Percentiles rank a stretch among this genome's conserved stretches.
Conservation (phyloP, 2,113 vertebrate species). For the Callithrix jacchus region DNA sequence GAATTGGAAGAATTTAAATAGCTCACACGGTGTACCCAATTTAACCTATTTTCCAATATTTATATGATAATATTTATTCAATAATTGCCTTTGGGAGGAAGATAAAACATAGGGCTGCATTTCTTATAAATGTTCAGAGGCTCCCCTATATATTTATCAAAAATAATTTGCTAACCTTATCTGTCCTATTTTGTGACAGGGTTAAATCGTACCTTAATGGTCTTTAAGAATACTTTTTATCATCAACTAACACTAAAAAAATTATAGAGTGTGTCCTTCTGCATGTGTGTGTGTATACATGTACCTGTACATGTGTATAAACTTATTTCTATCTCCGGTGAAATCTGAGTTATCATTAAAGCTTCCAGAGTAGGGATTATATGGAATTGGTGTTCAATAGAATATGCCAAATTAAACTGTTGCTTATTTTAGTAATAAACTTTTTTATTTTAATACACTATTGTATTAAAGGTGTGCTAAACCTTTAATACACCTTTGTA, state of each 20-base stretch:
- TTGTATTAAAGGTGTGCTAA: too few species aligned
- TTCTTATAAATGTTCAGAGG: not conserved
- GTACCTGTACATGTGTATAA: fast-evolving
- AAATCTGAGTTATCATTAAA: not conserved
- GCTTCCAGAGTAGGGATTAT: not conserved
- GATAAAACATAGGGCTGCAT: not conserved
- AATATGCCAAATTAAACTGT: not conserved
- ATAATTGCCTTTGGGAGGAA: not conserved
- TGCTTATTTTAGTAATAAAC: too few species aligned
- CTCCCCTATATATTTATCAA: not conserved
- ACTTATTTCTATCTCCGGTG: not conserved
- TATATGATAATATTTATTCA: not conserved
- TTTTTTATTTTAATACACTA: too few species aligned
- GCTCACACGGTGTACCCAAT: not conserved
- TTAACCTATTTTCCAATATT: not conserved
- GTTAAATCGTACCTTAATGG: not conserved
- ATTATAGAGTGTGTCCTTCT: not conserved
- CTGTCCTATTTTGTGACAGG: not conserved
- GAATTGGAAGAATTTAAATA: not conserved
- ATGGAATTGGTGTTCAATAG: not conserved
- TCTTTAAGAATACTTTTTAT: not conserved
- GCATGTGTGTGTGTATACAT: fast-evolving
- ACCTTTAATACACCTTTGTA: too few species aligned
- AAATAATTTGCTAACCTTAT: not conserved
- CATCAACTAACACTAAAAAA: not conserved